Base-by-base conservation (phyloP, 2,113 vertebrate genomes). In the Leuciscus idus region DNA sequence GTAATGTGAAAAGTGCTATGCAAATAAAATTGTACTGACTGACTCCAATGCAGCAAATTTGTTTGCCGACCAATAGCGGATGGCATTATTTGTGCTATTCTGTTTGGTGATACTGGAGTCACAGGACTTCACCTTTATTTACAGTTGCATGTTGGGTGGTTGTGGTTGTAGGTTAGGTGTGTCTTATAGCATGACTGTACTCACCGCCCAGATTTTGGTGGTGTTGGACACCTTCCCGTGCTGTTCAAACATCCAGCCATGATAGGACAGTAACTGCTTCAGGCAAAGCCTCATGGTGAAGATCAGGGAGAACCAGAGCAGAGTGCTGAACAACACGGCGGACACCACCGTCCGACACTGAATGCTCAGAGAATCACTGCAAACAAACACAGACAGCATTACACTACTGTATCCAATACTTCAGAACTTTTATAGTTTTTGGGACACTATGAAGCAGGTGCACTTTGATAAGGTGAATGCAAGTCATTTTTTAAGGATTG, bases 171-270 rank as follows among this genome's bases (percentile, higher is more conserved):
- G 21, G 19, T 43, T 30, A 73, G 43, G 43, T 36, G 48, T 55
- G 50, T 73, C 52, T 55, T 4, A 15, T 28, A 26, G 4, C 39
- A 33, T 15, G 5, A 61, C 55, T 80, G 30, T 57, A 90, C 96
- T 88, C 90, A 98, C 97, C 96, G 97, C 93, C 97, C 97, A 98
- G 93, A 96, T 92, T 94, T 97, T 97, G 46, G 97, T 98, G 90
- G 94, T 95, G 46, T 92, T 95, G 61, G 97, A 97, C 93, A 96
- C 94, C 88, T 94, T 94, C 76, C 96, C 96, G 0, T 95, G 96
- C 82, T 96, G 94, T 90, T 98, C 96, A 0, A 96, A 96, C 88
- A 98, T 96, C 97, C 97, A 98, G 88, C 95, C 94, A 50, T 98
- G 97, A 88, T 98, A 98, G 52, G 96, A 97, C n/a, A 98, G 93